phyloP scores from a whole-genome alignment of 2,113 vertebrate species.

The Struthidea cinerea region DNA sequence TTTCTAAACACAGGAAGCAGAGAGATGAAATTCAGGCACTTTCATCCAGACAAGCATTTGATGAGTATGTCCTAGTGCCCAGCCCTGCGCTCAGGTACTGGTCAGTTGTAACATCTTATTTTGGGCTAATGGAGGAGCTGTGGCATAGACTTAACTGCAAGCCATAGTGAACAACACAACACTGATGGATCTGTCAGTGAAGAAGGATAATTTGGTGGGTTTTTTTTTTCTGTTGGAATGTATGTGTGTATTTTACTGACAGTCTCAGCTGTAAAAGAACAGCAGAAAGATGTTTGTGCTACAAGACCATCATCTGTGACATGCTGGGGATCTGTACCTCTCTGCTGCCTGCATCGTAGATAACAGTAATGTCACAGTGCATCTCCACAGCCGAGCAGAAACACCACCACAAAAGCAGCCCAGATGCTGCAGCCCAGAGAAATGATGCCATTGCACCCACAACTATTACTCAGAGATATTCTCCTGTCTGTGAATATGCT shows the following conservation, averaged over 20 bases:
- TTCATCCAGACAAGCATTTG: background rate
- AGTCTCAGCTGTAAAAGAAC: constrained; percentile 15
- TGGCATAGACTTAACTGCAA: background rate
- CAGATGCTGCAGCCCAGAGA: background rate
- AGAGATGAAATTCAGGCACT: background rate
- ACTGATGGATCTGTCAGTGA: background rate
- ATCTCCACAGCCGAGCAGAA: background rate
- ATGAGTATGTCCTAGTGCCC: background rate
- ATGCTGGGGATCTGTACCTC: background rate
- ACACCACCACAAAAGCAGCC: background rate
- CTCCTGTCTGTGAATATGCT: background rate
- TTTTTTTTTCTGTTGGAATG: background rate
- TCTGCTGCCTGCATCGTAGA: background rate
- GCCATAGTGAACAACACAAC: background rate
- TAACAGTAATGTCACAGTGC: constrained; percentile 1
- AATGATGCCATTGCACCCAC: background rate
- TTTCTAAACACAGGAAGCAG: background rate
- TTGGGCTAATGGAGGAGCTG: background rate
- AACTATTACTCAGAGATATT: background rate
- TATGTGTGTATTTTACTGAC: background rate
- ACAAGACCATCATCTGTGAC: background rate
- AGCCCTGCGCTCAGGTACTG: background rate
- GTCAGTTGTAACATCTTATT: background rate
- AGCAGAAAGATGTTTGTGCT: constrained; percentile 23
- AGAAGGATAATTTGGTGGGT: background rate